Conservation (phyloP, 2,113 vertebrate genomes). For the Athene noctua region DNA sequence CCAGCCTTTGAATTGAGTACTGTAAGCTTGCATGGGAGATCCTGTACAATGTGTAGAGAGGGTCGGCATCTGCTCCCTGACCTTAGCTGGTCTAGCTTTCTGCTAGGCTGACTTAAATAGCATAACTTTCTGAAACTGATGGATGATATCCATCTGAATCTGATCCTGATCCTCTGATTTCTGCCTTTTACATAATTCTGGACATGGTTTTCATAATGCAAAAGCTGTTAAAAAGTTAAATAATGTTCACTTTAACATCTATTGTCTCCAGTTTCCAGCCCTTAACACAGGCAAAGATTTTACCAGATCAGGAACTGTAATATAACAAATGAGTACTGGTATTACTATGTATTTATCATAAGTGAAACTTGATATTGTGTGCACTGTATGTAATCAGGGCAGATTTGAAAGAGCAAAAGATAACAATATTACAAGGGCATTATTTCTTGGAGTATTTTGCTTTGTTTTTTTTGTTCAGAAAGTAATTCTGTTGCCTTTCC, state of each 20-base stretch:
- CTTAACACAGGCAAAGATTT: neutral
- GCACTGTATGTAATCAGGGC: accelerated
- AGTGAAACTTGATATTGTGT: neutral
- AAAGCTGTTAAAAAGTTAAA: neutral
- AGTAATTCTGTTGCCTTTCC: neutral
- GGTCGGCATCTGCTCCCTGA: neutral
- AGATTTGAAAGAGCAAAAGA: neutral
- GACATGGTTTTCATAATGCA: neutral
- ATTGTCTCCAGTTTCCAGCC: neutral
- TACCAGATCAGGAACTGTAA: neutral
- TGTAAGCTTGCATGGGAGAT: accelerated
- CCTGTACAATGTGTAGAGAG: neutral
- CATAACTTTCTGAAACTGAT: neutral
- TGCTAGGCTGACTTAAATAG: neutral
- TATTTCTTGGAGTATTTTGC: neutral
- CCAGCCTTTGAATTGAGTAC: neutral
- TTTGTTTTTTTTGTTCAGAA: neutral
- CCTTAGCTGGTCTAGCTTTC: neutral
- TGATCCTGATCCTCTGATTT: neutral
- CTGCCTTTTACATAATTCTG: neutral
- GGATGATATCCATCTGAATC: neutral
- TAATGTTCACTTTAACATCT: neutral
- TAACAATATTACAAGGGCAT: neutral
- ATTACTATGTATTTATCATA: neutral
- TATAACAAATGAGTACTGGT: neutral